These are phyloP conservation scores for Chaetops frenatus DNA, from an alignment of 2,113 vertebrate genomes.

Conservation along the genomic window DNA sequence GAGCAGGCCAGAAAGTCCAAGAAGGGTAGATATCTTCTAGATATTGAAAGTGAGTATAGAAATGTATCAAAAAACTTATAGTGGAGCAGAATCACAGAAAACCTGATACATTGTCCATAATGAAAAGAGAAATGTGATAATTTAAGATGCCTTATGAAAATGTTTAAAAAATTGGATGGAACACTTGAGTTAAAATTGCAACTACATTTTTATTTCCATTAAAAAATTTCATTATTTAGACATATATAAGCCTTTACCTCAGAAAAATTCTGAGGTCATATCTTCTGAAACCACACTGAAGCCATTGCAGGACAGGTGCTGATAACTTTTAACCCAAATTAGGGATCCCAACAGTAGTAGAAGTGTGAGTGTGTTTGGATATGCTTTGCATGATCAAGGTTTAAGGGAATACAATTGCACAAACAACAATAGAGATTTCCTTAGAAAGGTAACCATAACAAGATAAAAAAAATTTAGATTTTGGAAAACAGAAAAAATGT, in stretches of 20 bases:
- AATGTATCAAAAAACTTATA: not conserved
- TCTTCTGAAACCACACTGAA: not conserved
- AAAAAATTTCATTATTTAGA: constrained; percentile 53
- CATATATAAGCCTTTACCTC: constrained; percentile 58
- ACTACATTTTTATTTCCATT: constrained; percentile 24
- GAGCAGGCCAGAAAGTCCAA: not conserved
- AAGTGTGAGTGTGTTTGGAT: not conserved
- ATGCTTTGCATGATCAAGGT: not conserved
- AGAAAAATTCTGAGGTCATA: constrained; percentile 48
- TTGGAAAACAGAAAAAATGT: not conserved
- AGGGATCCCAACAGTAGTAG: not conserved
- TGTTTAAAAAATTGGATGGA: not conserved
- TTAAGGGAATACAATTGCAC: not conserved
- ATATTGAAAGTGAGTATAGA: not conserved
- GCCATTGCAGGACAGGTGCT: not conserved
- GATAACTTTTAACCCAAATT: not conserved
- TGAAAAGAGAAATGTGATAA: not conserved
- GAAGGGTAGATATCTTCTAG: not conserved
- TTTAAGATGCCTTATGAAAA: constrained; percentile 19
- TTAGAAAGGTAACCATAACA: not conserved
- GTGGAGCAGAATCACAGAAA: not conserved
- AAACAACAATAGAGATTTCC: not conserved
- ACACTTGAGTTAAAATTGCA: constrained; percentile 37
- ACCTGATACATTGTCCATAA: not conserved
- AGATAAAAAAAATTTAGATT: not conserved